Evolutionary conservation across 1,140 invertebrate species (phyloP).

Genomic region (Heliothis subflexa): DNA sequence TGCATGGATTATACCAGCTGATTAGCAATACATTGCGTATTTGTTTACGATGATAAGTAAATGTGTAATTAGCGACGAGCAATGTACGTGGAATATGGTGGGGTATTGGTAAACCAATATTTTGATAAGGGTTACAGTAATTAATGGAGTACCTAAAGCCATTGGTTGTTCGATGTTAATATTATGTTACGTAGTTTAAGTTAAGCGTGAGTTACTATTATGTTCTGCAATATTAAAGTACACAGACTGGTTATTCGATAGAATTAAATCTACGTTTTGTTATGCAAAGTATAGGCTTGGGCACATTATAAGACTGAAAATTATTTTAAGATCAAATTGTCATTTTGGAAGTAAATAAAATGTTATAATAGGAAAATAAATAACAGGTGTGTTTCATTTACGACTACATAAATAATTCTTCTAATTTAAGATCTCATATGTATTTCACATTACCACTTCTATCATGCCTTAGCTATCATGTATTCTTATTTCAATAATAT

Average conservation of each 20-base stretch:
- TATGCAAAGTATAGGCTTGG: not conserved
- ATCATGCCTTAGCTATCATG: too few relatives aligned
- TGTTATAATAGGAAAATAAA: too few relatives aligned
- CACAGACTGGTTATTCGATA: not conserved
- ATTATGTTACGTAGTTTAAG: constrained; percentile 23
- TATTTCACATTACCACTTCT: too few relatives aligned
- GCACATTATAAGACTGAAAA: not conserved
- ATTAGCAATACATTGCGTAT: constrained; percentile 2
- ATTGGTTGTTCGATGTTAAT: constrained; percentile 2
- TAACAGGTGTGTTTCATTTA: too few relatives aligned
- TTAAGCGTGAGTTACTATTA: not conserved
- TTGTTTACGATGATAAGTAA: not conserved
- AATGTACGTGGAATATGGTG: constrained; percentile 3
- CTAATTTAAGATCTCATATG: too few relatives aligned
- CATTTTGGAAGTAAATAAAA: too few relatives aligned
- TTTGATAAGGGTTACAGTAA: constrained; percentile 28
- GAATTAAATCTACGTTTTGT: not conserved
- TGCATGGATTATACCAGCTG: constrained; percentile 61
- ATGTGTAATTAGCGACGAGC: not conserved
- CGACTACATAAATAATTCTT: too few relatives aligned
- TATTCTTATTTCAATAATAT: too few relatives aligned
- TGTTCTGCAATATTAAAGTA: not conserved
- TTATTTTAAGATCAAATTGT: too few relatives aligned
- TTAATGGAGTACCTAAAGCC: constrained; percentile 25
- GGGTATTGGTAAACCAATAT: constrained; percentile 24